Conservation (phyloP, 2,797 vertebrate species). For the Dryobates pubescens region DNA sequence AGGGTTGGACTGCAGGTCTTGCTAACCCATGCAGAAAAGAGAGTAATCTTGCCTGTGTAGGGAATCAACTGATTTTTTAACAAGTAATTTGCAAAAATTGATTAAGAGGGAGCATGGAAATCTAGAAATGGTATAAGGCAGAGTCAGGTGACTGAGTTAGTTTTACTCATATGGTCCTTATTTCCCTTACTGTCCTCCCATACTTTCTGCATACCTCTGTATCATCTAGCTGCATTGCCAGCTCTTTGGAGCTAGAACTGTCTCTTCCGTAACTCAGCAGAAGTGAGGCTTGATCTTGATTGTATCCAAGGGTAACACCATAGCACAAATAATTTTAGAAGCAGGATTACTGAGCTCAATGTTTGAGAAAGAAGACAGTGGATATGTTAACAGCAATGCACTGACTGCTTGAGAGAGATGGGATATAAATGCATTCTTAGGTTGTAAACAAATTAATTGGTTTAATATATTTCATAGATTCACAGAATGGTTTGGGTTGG, state of each 20-base stretch:
- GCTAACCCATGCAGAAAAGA: not conserved
- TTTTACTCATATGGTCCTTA: not conserved
- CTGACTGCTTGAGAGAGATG: not conserved
- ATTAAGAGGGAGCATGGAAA: not conserved
- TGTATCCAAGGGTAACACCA: not conserved
- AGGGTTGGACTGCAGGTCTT: not conserved
- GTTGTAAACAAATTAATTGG: not conserved
- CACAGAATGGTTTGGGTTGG: too few relatives aligned
- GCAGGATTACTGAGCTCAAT: not conserved
- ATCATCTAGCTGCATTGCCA: not conserved
- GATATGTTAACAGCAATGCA: not conserved
- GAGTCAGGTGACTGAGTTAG: not conserved
- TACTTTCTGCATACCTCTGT: not conserved
- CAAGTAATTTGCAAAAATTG: not conserved
- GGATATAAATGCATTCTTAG: not conserved
- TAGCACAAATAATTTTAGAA: not conserved
- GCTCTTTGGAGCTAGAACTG: not conserved
- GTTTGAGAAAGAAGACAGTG: not conserved
- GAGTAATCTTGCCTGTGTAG: not conserved
- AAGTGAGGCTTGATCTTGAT: not conserved
- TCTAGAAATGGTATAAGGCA: not conserved
- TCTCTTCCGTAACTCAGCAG: not conserved
- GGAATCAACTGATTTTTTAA: not conserved
- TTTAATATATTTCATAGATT: slow-evolving; percentile 1
- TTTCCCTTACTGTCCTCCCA: not conserved